Percentiles rank a stretch among this genome's conserved stretches.
Conservation (phyloP, 2,888 invertebrate genomes). For the Sclerodermus sp. region DNA sequence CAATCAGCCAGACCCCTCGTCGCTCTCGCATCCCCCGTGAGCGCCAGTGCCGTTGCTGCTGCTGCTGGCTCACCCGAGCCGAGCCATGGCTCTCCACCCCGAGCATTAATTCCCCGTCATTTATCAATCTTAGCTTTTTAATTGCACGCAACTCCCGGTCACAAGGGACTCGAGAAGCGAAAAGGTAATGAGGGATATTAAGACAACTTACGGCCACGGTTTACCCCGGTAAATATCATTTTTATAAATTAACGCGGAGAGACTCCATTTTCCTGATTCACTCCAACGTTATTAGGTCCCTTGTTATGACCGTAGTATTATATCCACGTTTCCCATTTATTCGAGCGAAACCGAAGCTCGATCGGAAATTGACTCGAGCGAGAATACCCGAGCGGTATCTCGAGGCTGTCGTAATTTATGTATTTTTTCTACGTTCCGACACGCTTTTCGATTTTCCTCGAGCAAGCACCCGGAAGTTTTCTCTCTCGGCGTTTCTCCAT, state of each 20-base stretch:
- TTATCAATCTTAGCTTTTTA: constrained; percentile 57
- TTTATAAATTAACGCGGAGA: constrained; percentile 32
- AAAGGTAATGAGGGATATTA: constrained; percentile 50
- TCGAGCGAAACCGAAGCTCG: too few species aligned
- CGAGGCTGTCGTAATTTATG: too few species aligned
- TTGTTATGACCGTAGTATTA: too few species aligned
- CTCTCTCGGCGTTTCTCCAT: too few species aligned
- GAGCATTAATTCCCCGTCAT: constrained; percentile 53
- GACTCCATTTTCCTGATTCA: neutral
- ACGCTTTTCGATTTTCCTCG: too few species aligned
- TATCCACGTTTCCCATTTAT: too few species aligned
- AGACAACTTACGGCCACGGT: constrained; percentile 41
- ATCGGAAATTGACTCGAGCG: too few species aligned
- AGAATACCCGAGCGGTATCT: too few species aligned
- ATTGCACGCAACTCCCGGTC: constrained; percentile 45
- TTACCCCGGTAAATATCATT: constrained; percentile 37
- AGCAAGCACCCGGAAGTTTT: too few species aligned
- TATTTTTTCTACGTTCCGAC: neutral
- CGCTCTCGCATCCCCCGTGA: constrained; percentile 22
- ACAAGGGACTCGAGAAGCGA: constrained; percentile 33
- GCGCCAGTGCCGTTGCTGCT: constrained; percentile 15
- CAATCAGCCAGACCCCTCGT: constrained; percentile 62
- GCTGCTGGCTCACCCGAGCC: too few species aligned
- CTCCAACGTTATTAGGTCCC: too few species aligned
- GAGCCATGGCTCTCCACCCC: constrained; percentile 17